These are phyloP conservation scores for Acheta domesticus DNA, from an alignment of 2,888 invertebrate genomes.

Conservation along the genomic window DNA sequence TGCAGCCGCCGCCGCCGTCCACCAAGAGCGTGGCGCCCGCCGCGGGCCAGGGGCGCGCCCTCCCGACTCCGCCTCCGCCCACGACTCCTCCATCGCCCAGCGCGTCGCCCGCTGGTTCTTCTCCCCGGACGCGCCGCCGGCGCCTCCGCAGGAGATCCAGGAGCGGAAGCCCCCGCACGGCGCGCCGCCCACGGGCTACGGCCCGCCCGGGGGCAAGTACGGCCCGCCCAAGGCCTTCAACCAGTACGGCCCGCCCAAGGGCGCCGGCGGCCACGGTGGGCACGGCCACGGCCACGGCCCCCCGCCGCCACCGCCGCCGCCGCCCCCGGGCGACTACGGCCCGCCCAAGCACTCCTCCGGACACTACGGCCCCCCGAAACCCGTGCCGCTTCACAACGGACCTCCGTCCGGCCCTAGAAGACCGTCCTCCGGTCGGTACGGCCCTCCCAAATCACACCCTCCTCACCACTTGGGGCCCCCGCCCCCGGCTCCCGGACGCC, in stretches of 20 bases:
- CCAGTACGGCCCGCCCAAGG: not conserved
- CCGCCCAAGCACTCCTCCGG: not conserved
- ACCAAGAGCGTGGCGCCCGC: not conserved
- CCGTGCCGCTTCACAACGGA: not conserved
- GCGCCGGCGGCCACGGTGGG: too few species aligned
- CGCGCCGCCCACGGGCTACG: not conserved
- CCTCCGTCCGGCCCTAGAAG: not conserved
- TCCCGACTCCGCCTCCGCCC: not conserved
- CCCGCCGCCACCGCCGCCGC: too few species aligned
- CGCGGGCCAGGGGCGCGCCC: not conserved
- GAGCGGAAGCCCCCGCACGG: not conserved
- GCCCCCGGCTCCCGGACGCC: not conserved
- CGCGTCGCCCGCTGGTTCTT: constrained; percentile 31
- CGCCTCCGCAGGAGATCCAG: not conserved
- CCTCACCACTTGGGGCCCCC: not conserved
- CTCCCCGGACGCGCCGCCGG: constrained; percentile 21
- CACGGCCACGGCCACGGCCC: not conserved
- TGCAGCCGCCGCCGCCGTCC: constrained; percentile 31
- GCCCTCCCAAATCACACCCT: not conserved
- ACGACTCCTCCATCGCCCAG: constrained; percentile 18
- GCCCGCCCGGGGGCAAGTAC: constrained; percentile 19
- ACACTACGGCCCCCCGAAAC: constrained; percentile 12
- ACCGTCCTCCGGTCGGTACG: not conserved
- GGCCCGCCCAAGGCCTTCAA: constrained; percentile 25
- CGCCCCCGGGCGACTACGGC: not conserved